Conservation (phyloP, 2,797 vertebrate species). For the Perodicticus potto region DNA sequence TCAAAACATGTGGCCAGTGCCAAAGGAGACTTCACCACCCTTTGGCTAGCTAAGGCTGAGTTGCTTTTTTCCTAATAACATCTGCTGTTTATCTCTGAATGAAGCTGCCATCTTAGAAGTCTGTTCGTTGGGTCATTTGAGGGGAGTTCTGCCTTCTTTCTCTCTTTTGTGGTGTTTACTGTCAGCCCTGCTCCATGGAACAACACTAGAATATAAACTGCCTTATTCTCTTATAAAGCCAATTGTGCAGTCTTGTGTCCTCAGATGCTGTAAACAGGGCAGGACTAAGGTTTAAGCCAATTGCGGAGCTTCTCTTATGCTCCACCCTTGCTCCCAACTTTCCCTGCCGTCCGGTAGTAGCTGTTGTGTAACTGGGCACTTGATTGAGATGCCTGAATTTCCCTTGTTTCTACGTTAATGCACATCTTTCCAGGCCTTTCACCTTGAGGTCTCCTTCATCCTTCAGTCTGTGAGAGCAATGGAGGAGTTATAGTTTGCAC, state of each 20-base stretch:
- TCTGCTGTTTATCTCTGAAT: conserved; percentile 6
- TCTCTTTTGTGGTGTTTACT: not conserved
- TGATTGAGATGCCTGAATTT: not conserved
- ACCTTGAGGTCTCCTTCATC: not conserved
- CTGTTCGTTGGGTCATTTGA: not conserved
- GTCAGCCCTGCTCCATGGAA: not conserved
- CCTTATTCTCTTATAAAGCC: not conserved
- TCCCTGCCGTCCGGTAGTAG: not conserved
- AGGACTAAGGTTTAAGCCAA: not conserved
- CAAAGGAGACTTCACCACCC: not conserved
- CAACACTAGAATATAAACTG: not conserved
- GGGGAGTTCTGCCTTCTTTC: not conserved
- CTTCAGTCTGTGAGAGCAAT: not conserved
- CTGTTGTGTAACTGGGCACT: not conserved
- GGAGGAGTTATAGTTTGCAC: not conserved
- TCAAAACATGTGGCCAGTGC: not conserved
- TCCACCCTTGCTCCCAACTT: not conserved
- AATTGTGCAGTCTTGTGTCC: not conserved
- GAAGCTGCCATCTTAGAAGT: not conserved
- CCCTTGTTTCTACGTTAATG: not conserved
- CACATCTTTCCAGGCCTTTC: not conserved
- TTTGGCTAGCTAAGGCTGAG: not conserved
- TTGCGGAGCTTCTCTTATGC: not conserved
- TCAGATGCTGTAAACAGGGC: not conserved
- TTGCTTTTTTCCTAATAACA: not conserved